Evolutionary conservation across 2,797 vertebrate genomes (phyloP).

Genomic region (Cirrhinus molitorella): DNA sequence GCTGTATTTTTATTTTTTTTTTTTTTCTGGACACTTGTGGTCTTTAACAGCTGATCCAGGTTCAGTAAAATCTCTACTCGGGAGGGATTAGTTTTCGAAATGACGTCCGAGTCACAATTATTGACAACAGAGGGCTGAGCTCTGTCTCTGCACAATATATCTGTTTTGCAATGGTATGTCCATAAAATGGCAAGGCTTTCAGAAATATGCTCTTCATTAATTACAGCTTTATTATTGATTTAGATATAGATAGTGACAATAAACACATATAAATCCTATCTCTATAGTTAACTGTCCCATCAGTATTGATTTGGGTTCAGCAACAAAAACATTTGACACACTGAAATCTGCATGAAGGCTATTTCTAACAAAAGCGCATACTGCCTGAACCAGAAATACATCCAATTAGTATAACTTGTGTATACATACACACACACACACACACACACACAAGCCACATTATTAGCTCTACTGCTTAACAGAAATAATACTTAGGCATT

Average conservation of each 20-base stretch:
- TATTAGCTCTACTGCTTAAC: too few relatives aligned
- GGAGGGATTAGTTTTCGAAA: background rate
- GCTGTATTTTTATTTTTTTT: too few relatives aligned
- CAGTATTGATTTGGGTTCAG: background rate
- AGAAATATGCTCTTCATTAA: background rate
- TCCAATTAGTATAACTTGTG: too few relatives aligned
- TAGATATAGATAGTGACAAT: background rate
- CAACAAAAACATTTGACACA: background rate
- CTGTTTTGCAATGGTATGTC: background rate
- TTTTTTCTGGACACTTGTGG: slow-evolving; percentile 20
- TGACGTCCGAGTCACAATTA: background rate
- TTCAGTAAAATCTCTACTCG: background rate
- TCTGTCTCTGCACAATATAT: background rate
- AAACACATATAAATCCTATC: background rate
- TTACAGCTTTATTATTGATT: slow-evolving; percentile 1
- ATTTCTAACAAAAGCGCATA: background rate
- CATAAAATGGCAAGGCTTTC: background rate
- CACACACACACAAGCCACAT: too few relatives aligned
- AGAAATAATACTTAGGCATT: too few relatives aligned
- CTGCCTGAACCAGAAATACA: background rate
- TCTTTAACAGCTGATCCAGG: slow-evolving; percentile 6
- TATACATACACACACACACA: too few relatives aligned
- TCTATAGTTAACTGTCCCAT: background rate
- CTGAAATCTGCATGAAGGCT: background rate
- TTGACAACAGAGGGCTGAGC: background rate